These are phyloP conservation scores for Sciurus niger DNA, from an alignment of 2,113 vertebrate species.

Conservation along the genomic window DNA sequence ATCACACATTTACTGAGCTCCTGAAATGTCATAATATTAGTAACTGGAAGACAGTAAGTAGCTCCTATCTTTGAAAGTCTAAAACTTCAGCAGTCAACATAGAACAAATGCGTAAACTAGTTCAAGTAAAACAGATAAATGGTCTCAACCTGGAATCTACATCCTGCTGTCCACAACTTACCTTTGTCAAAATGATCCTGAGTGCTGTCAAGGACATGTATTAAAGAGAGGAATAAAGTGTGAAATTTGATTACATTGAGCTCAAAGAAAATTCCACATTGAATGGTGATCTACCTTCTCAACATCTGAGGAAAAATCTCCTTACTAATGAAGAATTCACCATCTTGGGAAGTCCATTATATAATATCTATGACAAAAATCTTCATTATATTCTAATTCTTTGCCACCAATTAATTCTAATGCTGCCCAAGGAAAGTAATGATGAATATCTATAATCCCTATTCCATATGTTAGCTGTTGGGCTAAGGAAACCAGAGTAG, in stretches of 20 bases:
- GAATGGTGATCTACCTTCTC: neutral
- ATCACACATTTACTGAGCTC: neutral
- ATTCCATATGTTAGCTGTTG: neutral
- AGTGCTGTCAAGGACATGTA: neutral
- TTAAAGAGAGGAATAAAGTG: neutral
- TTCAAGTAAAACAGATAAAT: neutral
- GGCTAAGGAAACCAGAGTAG: neutral
- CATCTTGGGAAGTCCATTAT: neutral
- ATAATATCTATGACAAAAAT: neutral
- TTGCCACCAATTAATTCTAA: neutral
- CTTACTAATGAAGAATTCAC: neutral
- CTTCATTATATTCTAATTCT: neutral
- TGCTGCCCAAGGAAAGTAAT: neutral
- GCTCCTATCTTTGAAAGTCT: neutral
- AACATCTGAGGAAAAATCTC: neutral
- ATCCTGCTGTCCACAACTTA: neutral
- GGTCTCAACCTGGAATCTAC: neutral
- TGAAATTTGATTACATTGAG: neutral
- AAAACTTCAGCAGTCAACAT: neutral
- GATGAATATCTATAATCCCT: neutral
- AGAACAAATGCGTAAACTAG: neutral
- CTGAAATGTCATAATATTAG: neutral
- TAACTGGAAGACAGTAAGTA: neutral
- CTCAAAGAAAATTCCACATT: neutral
- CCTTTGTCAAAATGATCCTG: neutral